Conservation (phyloP, 2,113 vertebrate genomes). For the Chrysemys picta region DNA sequence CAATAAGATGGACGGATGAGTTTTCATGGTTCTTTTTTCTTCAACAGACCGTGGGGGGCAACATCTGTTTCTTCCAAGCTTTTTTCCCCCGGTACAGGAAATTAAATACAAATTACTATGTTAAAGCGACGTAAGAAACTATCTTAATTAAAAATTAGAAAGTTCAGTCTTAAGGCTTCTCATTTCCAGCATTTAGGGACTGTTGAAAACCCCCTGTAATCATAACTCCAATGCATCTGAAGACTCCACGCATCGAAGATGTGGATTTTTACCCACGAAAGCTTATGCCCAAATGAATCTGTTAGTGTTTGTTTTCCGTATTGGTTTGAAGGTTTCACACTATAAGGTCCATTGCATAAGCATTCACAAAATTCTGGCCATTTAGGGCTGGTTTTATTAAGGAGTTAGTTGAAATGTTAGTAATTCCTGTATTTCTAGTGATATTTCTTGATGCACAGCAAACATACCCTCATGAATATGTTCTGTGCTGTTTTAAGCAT, state of each 20-base stretch:
- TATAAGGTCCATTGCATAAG: neutral
- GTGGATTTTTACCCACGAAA: too few relatives aligned
- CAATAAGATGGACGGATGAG: neutral
- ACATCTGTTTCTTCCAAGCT: slow-evolving; percentile 39
- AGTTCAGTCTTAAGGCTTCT: neutral
- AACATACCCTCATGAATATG: neutral
- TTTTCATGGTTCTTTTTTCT: slow-evolving; percentile 10
- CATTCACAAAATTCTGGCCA: neutral
- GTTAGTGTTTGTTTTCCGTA: accelerated
- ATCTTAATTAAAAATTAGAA: neutral
- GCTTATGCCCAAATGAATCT: too few relatives aligned
- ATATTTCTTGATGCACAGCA: neutral
- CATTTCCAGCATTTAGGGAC: neutral
- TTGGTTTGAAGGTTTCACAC: accelerated
- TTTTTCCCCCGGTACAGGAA: neutral
- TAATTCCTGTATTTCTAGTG: neutral
- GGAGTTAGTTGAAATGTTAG: neutral
- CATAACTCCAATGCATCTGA: neutral
- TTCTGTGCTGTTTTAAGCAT: slow-evolving; percentile 33
- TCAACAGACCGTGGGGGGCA: neutral
- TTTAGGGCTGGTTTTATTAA: neutral
- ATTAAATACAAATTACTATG: slow-evolving; percentile 50
- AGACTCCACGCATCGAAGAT: too few relatives aligned
- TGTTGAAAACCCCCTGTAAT: accelerated
- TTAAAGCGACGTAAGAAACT: slow-evolving; percentile 26